Percentiles rank a stretch among this genome's conserved stretches.
Conservation (phyloP, 2,888 invertebrate genomes). For the Agriopis leucophaearia region DNA sequence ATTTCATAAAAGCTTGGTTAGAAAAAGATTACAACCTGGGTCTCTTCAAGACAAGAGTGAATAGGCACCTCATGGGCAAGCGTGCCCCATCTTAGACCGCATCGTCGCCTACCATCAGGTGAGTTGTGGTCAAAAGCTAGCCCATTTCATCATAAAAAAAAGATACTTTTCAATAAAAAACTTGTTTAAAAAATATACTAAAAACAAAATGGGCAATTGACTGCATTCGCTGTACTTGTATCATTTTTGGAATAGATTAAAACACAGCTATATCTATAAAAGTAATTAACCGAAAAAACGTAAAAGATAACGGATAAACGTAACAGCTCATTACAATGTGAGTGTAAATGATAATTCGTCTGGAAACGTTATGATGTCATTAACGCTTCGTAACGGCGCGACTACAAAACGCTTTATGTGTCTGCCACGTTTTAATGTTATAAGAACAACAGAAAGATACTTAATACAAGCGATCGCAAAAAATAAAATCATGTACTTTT, state of each 20-base stretch:
- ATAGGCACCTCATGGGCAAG: too few species aligned
- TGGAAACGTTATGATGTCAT: conserved; percentile 38
- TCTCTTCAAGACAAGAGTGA: too few species aligned
- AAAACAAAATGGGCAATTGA: too few species aligned
- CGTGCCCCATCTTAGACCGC: too few species aligned
- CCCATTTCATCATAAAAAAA: too few species aligned
- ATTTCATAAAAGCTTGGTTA: too few species aligned
- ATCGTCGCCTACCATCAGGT: too few species aligned
- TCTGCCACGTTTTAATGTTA: conserved; percentile 28
- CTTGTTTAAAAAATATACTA: too few species aligned
- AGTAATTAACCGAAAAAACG: background rate
- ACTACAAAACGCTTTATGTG: conserved; percentile 37
- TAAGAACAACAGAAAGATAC: background rate
- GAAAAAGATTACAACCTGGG: too few species aligned
- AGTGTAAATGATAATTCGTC: conserved; percentile 27
- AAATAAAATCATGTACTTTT: background rate
- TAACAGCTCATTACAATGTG: conserved; percentile 26
- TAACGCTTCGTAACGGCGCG: conserved; percentile 44
- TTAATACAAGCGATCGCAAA: background rate
- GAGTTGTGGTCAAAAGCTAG: too few species aligned
- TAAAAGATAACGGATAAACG: conserved; percentile 27
- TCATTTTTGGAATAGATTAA: too few species aligned
- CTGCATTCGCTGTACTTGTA: conserved; percentile 37
- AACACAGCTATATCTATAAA: background rate
- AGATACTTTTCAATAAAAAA: too few species aligned